Evolutionary conservation across 53 echinoderm and acorn worm species (phyloP).

Genomic region (Temnopleurus reevesii): DNA sequence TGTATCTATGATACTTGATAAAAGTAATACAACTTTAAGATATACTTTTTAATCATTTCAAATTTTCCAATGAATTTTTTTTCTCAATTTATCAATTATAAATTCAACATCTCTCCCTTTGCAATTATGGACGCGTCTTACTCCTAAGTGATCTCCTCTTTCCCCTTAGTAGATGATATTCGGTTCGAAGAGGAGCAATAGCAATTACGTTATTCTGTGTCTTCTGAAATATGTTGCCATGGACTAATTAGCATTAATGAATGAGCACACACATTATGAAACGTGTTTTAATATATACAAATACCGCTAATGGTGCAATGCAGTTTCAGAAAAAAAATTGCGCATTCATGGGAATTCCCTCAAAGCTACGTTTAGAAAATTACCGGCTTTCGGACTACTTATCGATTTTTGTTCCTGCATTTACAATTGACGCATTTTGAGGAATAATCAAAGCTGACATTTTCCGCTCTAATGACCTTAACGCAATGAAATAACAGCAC

Average conservation of each 20-base stretch:
- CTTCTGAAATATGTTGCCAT: background rate
- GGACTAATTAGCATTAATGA: constrained; percentile 29
- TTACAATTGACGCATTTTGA: background rate
- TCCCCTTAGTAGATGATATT: constrained; percentile 10
- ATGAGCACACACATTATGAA: background rate
- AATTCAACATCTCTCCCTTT: background rate
- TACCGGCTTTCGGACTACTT: background rate
- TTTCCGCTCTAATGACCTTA: background rate
- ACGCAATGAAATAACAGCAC: constrained; percentile 20
- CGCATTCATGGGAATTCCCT: constrained; percentile 9
- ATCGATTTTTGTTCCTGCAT: background rate
- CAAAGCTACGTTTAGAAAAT: background rate
- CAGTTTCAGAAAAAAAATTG: background rate
- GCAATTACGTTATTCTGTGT: constrained; percentile 25
- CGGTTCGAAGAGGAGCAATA: background rate
- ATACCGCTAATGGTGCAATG: background rate
- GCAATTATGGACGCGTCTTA: constrained; percentile 21
- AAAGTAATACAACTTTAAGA: too few relatives aligned
- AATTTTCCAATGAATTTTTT: too few relatives aligned
- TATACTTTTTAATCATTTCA: too few relatives aligned
- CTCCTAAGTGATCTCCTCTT: background rate
- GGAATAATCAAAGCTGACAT: background rate
- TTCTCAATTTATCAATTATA: too few relatives aligned
- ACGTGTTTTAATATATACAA: background rate
- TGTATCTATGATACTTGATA: too few relatives aligned